Conservation (phyloP, 2,113 vertebrate genomes). For the Grammomys surdaster region DNA sequence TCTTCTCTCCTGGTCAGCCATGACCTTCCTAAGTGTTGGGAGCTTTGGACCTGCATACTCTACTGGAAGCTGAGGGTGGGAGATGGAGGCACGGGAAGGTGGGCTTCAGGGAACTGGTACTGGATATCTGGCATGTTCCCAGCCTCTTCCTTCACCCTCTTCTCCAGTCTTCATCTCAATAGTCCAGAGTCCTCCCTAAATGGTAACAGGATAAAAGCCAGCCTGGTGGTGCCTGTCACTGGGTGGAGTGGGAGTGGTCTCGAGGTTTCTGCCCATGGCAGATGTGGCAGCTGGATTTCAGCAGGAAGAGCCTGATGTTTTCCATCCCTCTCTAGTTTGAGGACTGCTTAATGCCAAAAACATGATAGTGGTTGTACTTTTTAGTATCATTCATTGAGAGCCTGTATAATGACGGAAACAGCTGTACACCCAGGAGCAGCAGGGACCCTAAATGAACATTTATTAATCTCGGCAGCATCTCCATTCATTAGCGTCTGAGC, state of each 20-base stretch:
- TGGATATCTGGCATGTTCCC: not conserved
- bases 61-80: not conserved
- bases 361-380: not conserved
- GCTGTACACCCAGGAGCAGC: not conserved
- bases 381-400: slow-evolving; percentile 14
- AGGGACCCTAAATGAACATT: slow-evolving; percentile 35
- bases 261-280: not conserved
- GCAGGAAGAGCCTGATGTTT: not conserved
- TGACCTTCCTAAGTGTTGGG: not conserved
- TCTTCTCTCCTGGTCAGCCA: not conserved
- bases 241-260: not conserved
- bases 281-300: not conserved
- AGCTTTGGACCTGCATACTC: not conserved
- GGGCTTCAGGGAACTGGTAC: not conserved
- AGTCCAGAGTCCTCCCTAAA: not conserved
- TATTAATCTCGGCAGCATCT: slow-evolving; percentile 10
- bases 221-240: not conserved
- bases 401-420: not conserved
- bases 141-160: not conserved
- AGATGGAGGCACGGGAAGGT: not conserved
- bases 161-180: not conserved
- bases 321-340: not conserved
- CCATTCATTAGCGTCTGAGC: not conserved
- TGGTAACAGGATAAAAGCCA: not conserved
- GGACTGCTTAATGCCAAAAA: slow-evolving; percentile 9